Conservation (phyloP, 2,113 vertebrate genomes). For the Physeter macrocephalus region DNA sequence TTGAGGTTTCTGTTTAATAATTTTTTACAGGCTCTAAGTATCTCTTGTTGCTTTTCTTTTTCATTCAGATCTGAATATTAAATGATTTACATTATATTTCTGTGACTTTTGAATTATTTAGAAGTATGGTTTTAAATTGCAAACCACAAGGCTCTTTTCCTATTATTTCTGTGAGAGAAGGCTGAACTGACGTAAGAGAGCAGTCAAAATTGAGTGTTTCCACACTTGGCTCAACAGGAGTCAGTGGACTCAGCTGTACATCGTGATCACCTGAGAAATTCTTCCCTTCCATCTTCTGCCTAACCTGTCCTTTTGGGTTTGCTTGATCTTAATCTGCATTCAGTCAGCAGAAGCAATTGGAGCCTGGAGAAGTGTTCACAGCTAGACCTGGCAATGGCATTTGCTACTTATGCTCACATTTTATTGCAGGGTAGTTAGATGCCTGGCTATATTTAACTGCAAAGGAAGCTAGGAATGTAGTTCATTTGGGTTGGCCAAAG, state of each 20-base stretch:
- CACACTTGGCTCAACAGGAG: accelerated
- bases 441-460: neutral
- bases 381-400: neutral
- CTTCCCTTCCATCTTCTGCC: neutral
- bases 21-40: neutral
- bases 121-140: neutral
- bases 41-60: neutral
- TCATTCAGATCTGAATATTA: neutral
- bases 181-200: neutral
- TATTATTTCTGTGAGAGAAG: neutral
- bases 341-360: neutral
- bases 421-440: neutral
- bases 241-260: neutral
- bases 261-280: neutral
- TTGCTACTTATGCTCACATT: neutral
- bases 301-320: neutral
- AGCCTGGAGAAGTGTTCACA: neutral
- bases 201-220: neutral
- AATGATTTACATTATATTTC: neutral
- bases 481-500: neutral
- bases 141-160: neutral
- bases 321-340: neutral
- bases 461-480: neutral
- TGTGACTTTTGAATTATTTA: neutral
- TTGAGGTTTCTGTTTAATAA: neutral